Evolutionary conservation across 2,888 invertebrate species (phyloP), one percentile per base, ranked within the genome.

Genomic region (Blastobasis lacticolella): DNA sequence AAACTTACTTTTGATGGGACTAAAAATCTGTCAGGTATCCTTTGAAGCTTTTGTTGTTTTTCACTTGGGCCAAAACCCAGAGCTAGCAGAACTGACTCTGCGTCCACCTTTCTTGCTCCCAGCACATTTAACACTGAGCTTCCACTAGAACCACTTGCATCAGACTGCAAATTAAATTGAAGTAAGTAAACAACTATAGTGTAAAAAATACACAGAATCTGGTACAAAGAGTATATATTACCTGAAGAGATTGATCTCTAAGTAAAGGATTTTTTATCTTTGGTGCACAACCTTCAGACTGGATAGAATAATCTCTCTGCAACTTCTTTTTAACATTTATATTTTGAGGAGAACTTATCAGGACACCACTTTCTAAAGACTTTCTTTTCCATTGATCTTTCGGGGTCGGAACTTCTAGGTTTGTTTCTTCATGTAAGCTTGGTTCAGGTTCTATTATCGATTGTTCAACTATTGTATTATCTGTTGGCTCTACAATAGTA

Each of bases 71-170:
- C 95, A 75, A 95, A 95, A 8, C 95, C 95, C 51, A 95, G 86
- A 59, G 93, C 94, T 49, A 95, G 81, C 38, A 97, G 89, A 51
- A 97, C 93, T 51, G 95, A 94, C 74, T 97, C 97, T 0, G 97
- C 97, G 84, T 97, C 96, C 36, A 95, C 94, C 69, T 92, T 93
- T 43, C 97, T 90, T 10, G 94, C 91, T 63, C 96, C 95, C 63
- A 97, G 81, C 49, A 97, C 90, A 73, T 94, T 95, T 71, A 96
- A 93, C 41, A 96, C 94, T 90, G 95, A 95, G 67, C 94, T 94
- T 23, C 87, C 80, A 65, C 88, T 88, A n/a, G 88, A 88, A 38
- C 88, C 88, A 69, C 88, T 88, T 40, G 75, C 86, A 74, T 88
- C 88, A 47, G 88, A 88, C 88, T 88, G 67, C 5, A 68, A 68